A percentile compares a stretch with the other conserved stretches of the same genome.
Evolutionary conservation across 2,113 vertebrate genomes (phyloP).

Genomic region (Egretta garzetta): DNA sequence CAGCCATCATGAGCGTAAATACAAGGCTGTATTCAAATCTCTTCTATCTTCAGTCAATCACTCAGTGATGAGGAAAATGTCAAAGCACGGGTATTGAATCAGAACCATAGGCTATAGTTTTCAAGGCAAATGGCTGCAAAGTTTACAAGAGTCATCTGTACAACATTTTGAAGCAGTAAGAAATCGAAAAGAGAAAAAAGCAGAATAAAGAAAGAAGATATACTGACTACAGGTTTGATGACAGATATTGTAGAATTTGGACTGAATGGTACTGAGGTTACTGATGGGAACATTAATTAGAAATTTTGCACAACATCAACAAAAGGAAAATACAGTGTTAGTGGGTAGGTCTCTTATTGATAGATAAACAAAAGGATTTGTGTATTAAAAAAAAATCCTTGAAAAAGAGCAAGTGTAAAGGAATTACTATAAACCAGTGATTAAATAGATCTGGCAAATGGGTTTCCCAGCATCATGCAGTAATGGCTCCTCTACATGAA

Average conservation of each 20-base stretch:
- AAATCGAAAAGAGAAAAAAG: not conserved
- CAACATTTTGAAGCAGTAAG: not conserved
- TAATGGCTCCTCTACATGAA: not conserved
- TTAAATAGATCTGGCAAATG: not conserved
- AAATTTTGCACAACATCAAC: not conserved
- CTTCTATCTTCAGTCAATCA: not conserved
- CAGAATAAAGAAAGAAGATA: not conserved
- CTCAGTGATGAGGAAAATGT: not conserved
- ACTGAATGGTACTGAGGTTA: not conserved
- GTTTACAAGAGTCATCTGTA: not conserved
- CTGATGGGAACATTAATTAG: not conserved
- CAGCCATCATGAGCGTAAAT: not conserved
- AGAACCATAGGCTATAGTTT: not conserved
- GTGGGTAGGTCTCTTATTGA: not conserved
- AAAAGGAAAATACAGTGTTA: not conserved
- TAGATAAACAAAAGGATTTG: not conserved
- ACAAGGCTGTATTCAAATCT: not conserved
- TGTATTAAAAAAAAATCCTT: not conserved
- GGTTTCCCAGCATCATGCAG: not conserved
- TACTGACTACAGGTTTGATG: not conserved
- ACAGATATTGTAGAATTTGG: not conserved
- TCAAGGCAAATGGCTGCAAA: not conserved
- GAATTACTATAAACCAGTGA: not conserved
- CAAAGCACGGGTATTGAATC: not conserved
- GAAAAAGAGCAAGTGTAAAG: not conserved